These are phyloP conservation scores for Gopherus flavomarginatus DNA, from an alignment of 2,113 vertebrate genomes.

Conservation along the genomic window DNA sequence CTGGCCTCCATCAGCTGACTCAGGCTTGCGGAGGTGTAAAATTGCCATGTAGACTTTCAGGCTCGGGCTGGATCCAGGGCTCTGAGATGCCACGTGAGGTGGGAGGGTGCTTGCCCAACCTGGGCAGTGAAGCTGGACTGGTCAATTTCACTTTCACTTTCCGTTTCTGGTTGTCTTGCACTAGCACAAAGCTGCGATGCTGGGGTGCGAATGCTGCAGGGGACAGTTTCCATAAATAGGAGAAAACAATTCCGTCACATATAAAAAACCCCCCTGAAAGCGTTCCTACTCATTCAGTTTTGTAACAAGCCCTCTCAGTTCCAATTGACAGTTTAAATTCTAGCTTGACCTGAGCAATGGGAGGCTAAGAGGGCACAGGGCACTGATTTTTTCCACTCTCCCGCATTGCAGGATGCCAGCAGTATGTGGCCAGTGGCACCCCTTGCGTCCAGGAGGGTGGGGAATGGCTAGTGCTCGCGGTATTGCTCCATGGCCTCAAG, in stretches of 20 bases:
- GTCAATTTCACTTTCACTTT: not conserved
- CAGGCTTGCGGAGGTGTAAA: not conserved
- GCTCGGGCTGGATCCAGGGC: not conserved
- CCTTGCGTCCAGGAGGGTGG: not conserved
- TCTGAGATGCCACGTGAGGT: not conserved
- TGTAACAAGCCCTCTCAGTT: not conserved
- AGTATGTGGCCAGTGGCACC: not conserved
- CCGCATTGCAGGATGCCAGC: not conserved
- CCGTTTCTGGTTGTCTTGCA: not conserved
- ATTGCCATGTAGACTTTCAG: not conserved
- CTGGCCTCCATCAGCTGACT: not conserved
- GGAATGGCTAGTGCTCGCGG: not conserved
- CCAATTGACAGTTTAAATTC: not conserved
- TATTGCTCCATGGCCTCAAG: too few species aligned
- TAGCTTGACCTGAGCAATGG: not conserved
- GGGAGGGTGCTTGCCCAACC: not conserved
- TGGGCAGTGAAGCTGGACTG: not conserved
- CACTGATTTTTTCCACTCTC: not conserved
- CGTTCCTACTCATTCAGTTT: not conserved
- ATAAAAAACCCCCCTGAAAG: not conserved
- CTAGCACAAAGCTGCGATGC: not conserved
- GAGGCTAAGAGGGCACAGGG: not conserved
- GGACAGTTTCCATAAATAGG: not conserved
- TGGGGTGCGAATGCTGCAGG: not conserved
- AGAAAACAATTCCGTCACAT: not conserved